A percentile compares a stretch with the other conserved stretches of the same genome.
Evolutionary conservation across 2,113 vertebrate genomes (phyloP).

Genomic region (Coracopsis vasa): DNA sequence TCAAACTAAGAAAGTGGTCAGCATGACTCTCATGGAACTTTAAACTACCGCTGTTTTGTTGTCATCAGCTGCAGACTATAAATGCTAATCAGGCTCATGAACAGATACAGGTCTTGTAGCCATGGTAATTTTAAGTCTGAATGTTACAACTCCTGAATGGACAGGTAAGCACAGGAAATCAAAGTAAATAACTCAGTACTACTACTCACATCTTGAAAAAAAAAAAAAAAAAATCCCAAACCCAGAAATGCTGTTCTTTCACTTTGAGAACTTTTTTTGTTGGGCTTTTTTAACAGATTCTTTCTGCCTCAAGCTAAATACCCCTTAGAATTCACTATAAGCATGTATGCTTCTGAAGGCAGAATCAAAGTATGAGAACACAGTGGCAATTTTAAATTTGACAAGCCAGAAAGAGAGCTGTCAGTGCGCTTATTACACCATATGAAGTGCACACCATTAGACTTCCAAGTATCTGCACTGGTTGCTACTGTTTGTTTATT

Average conservation of each 20-base stretch:
- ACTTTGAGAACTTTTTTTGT: neutral
- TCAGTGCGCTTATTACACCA: neutral
- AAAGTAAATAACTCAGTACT: neutral
- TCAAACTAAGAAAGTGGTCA: constrained; percentile 13
- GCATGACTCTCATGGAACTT: neutral
- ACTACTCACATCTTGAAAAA: neutral
- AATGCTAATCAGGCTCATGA: neutral
- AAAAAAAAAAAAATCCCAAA: neutral
- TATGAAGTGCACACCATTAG: neutral
- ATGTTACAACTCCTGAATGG: neutral
- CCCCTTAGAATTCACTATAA: neutral
- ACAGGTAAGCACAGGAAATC: neutral
- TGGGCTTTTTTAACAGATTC: neutral
- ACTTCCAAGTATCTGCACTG: neutral
- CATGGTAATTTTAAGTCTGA: neutral
- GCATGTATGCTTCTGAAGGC: neutral
- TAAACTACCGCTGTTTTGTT: neutral
- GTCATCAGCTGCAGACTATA: neutral
- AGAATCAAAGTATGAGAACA: neutral
- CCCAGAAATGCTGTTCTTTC: neutral
- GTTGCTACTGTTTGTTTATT: neutral
- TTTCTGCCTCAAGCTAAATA: neutral
- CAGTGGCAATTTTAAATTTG: neutral
- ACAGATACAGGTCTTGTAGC: neutral
- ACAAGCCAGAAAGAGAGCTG: neutral